phyloP scores from a whole-genome alignment of 64 coral and sea anemone genomes.

The Montipora capricornis region DNA sequence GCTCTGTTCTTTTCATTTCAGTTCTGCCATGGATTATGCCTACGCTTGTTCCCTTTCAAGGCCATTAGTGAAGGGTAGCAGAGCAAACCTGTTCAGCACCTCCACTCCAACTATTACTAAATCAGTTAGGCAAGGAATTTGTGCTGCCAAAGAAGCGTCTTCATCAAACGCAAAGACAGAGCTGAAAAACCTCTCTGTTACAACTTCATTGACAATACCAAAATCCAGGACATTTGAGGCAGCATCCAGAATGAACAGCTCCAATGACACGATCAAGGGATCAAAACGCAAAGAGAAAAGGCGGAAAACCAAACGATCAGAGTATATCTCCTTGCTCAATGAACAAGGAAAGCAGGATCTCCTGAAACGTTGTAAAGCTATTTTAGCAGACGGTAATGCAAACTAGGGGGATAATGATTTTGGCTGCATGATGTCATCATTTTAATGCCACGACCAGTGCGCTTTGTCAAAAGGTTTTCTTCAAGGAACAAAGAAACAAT shows the following conservation, averaged over 20 bases:
- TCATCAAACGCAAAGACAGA: not conserved
- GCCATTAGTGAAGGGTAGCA: not conserved
- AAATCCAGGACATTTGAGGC: too few species aligned
- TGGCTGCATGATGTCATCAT: not conserved
- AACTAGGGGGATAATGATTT: not conserved
- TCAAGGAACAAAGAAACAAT: too few species aligned
- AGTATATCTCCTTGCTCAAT: slow-evolving; percentile 17
- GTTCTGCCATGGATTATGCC: slow-evolving; percentile 39
- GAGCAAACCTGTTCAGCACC: not conserved
- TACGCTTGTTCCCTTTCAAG: slow-evolving; percentile 36
- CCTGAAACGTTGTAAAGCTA: not conserved
- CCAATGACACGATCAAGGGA: not conserved
- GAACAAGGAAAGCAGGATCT: slow-evolving; percentile 3
- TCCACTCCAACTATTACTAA: not conserved
- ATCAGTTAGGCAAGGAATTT: slow-evolving; percentile 18
- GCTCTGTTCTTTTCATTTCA: not conserved
- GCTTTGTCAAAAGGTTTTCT: too few species aligned
- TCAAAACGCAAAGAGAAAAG: not conserved
- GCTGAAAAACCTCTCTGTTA: not conserved
- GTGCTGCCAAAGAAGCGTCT: not conserved
- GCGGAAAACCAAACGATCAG: not conserved
- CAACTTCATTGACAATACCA: not conserved
- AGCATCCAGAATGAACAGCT: too few species aligned
- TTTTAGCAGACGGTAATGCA: not conserved
- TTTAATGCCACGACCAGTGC: too few species aligned